Evolutionary conservation across 2,888 invertebrate genomes (phyloP).

Genomic region (Dryocosmus kuriphilus): DNA sequence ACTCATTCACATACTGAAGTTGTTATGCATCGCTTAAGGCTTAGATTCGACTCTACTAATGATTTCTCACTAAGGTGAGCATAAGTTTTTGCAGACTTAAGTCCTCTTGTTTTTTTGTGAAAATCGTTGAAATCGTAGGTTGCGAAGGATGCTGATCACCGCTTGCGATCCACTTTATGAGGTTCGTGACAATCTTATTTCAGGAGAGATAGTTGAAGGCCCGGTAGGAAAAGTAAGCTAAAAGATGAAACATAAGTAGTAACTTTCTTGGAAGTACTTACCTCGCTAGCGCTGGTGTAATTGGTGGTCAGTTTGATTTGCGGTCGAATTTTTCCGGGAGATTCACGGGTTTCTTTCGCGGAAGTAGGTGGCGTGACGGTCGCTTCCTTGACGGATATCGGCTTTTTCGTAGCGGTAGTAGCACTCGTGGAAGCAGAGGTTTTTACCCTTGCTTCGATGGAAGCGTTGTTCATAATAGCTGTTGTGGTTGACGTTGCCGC

Average conservation of each 20-base stretch:
- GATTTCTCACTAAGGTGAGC: neutral
- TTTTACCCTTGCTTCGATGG: conserved; percentile 58
- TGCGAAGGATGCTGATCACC: conserved; percentile 9
- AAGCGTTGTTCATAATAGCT: conserved; percentile 48
- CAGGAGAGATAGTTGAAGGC: neutral
- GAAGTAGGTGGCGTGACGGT: conserved; percentile 64
- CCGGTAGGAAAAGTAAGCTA: conserved; percentile 5
- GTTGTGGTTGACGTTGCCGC: conserved; percentile 76
- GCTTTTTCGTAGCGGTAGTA: conserved; percentile 67
- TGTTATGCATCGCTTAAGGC: neutral
- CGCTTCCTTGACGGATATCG: conserved; percentile 55
- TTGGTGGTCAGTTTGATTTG: conserved; percentile 75
- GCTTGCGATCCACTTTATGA: conserved; percentile 12
- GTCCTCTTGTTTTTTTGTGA: neutral
- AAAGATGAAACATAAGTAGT: conserved; percentile 10
- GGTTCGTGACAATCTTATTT: conserved; percentile 34
- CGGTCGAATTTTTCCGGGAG: conserved; percentile 74
- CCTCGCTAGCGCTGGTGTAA: conserved; percentile 74
- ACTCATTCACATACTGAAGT: neutral
- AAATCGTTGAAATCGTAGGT: conserved; percentile 4
- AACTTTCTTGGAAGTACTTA: conserved; percentile 60
- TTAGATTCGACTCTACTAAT: neutral
- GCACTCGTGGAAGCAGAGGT: conserved; percentile 66
- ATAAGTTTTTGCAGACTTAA: neutral
- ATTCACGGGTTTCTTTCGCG: conserved; percentile 74